A percentile compares a stretch with the other conserved stretches of the same genome.
phyloP scores from a whole-genome alignment of 2,888 invertebrate genomes.

The Eilema sororculum region DNA sequence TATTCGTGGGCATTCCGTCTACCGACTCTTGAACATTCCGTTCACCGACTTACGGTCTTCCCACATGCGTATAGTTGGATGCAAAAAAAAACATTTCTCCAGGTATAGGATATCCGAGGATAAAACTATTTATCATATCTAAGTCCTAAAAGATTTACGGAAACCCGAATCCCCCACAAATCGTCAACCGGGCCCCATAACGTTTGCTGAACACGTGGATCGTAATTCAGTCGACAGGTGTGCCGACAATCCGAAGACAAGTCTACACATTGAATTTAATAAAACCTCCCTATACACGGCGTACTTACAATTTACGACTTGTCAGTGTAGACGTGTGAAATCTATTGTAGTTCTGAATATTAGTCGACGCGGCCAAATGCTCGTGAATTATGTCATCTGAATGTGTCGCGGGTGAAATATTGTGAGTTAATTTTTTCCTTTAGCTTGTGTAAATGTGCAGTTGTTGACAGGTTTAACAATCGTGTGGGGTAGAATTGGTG shows the following conservation, averaged over 20 bases:
- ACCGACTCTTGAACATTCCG: no score
- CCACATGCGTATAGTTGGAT: no score
- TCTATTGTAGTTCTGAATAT: conserved; percentile 47
- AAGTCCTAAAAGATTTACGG: conserved; percentile 1
- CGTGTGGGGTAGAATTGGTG: background rate
- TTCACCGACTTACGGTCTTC: no score
- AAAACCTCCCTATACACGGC: conserved; percentile 64
- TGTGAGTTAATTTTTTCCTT: conserved; percentile 13
- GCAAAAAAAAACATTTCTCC: no score
- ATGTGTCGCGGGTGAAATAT: conserved; percentile 25
- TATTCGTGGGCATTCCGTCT: no score
- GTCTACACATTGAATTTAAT: conserved; percentile 76
- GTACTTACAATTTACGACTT: conserved; percentile 52
- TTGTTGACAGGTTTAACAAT: background rate
- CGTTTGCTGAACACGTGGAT: conserved; percentile 65
- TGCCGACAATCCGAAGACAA: conserved; percentile 72
- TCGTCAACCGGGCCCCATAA: conserved; percentile 57
- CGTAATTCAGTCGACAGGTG: conserved; percentile 81
- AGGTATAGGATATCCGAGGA: background rate
- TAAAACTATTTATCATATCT: background rate
- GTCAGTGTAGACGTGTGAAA: conserved; percentile 43
- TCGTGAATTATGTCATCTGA: conserved; percentile 29
- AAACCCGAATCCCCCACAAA: conserved; percentile 26
- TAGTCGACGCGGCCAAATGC: conserved; percentile 32
- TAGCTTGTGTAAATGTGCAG: background rate